Conservation (phyloP, 2,888 invertebrate genomes). For the Acronicta alni region DNA sequence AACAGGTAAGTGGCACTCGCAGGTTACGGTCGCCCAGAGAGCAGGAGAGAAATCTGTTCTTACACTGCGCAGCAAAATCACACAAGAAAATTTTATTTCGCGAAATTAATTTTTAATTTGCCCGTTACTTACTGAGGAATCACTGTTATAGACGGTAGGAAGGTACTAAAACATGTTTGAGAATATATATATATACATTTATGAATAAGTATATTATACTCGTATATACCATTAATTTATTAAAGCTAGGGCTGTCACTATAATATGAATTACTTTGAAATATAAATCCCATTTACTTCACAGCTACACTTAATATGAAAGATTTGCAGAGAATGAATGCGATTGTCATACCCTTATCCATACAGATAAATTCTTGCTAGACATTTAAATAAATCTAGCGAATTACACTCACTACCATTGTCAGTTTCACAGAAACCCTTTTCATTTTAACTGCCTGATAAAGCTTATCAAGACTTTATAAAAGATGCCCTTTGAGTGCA, state of each 20-base stretch:
- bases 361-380: conserved; percentile 30
- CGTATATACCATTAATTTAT: conserved; percentile 16
- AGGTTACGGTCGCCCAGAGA: conserved; percentile 81
- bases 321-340: conserved; percentile 31
- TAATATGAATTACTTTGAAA: conserved; percentile 9
- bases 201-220: too few species aligned
- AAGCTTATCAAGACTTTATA: conserved; percentile 67
- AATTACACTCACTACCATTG: conserved; percentile 53
- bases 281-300: conserved; percentile 23
- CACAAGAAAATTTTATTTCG: conserved; percentile 76
- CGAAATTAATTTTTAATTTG: conserved; percentile 79
- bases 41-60: conserved; percentile 68
- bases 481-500: conserved; percentile 64
- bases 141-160: conserved; percentile 46
- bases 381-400: conserved; percentile 60
- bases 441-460: conserved; percentile 65
- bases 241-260: conserved; percentile 8
- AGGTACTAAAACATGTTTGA: conserved; percentile 26
- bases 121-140: conserved; percentile 61
- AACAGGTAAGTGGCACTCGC: conserved; percentile 86
- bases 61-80: conserved; percentile 72
- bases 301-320: conserved; percentile 10
- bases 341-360: conserved; percentile 35
- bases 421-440: conserved; percentile 64
- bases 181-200: too few species aligned